Evolutionary conservation across 2,888 invertebrate species (phyloP).

Genomic region (Synergus laeviventris): DNA sequence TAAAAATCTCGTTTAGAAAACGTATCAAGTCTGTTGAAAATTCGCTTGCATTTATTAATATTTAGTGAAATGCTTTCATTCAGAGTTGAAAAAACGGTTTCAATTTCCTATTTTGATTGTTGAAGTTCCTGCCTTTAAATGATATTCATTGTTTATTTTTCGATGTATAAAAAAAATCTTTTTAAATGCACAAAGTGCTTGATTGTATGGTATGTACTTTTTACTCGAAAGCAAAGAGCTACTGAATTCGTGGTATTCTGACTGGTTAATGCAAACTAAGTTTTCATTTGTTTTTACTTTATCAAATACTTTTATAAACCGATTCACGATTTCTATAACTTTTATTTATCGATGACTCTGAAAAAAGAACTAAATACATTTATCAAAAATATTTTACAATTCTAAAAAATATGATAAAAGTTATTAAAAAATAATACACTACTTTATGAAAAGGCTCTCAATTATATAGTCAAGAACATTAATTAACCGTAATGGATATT

Average conservation of each 20-base stretch:
- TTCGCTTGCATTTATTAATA: slow-evolving; percentile 13
- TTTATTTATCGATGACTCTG: background rate
- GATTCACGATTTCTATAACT: background rate
- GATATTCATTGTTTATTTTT: background rate
- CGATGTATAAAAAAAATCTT: background rate
- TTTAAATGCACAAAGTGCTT: background rate
- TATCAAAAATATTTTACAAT: background rate
- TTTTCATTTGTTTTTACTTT: background rate
- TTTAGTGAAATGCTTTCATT: slow-evolving; percentile 17
- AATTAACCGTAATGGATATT: background rate
- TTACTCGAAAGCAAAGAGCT: background rate
- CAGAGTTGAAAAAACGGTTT: background rate
- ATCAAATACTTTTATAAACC: background rate
- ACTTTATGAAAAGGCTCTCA: background rate
- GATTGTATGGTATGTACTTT: background rate
- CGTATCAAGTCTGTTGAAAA: background rate
- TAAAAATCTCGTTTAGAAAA: background rate
- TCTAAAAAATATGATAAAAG: background rate
- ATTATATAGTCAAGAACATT: background rate
- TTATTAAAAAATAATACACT: background rate
- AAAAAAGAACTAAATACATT: background rate
- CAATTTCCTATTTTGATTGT: slow-evolving; percentile 19
- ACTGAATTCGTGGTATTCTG: background rate
- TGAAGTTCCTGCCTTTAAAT: slow-evolving; percentile 5
- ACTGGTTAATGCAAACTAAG: background rate